phyloP scores from a whole-genome alignment of 2,113 vertebrate genomes.

The Chaetodon auriga region DNA sequence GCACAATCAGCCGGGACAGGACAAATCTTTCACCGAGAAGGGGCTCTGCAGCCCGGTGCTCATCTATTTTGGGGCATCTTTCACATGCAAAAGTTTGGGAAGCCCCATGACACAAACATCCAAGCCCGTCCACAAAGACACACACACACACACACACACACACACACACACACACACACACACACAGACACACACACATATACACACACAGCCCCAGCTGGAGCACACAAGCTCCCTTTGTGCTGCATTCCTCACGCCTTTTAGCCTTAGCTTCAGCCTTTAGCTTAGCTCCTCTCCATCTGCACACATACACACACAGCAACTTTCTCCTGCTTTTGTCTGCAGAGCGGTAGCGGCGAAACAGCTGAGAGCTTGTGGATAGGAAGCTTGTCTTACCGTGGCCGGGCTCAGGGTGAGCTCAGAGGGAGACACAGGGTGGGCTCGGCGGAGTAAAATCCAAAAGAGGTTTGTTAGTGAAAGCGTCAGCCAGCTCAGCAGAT shows the following conservation, averaged over 20 bases:
- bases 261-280: conserved; percentile 75
- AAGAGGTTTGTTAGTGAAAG: conserved; percentile 59
- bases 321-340: conserved; percentile 80
- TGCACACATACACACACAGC: conserved; percentile 63
- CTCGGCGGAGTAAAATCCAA: conserved; percentile 71
- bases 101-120: conserved; percentile 73
- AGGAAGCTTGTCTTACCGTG: conserved; percentile 80
- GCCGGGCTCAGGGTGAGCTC: conserved; percentile 56
- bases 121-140: conserved; percentile 58
- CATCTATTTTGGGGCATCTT: conserved; percentile 57
- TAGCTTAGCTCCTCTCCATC: conserved; percentile 76
- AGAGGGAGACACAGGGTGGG: conserved; percentile 35
- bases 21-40: conserved; percentile 18
- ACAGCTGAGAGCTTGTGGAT: conserved; percentile 59
- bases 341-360: conserved; percentile 56
- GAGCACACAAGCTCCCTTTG: conserved; percentile 84
- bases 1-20: conserved; percentile 17
- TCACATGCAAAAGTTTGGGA: conserved; percentile 75
- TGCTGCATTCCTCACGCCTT: conserved; percentile 81
- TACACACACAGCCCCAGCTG: conserved; percentile 72
- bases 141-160: conserved; percentile 37
- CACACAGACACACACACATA: conserved; percentile 34
- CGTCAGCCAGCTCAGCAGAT: conserved; percentile 83
- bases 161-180: conserved; percentile 41
- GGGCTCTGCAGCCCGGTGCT: not conserved